These are phyloP conservation scores for Vidua macroura DNA, from an alignment of 2,113 vertebrate genomes.

Conservation along the genomic window DNA sequence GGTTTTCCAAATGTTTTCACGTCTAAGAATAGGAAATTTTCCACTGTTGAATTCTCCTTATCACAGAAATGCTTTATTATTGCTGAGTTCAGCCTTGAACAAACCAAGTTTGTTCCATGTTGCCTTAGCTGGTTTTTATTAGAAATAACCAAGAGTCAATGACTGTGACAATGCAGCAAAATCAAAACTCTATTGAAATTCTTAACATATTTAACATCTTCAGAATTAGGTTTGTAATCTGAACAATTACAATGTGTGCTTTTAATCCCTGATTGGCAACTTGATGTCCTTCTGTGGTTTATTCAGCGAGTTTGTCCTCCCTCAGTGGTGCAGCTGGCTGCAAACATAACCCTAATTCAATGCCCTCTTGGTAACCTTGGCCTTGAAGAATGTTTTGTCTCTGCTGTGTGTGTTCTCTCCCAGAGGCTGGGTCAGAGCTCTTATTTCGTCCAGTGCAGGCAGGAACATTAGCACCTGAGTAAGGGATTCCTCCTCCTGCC, in stretches of 20 bases:
- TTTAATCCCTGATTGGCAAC: neutral
- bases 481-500: fast-evolving
- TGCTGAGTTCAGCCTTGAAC: constrained; percentile 7
- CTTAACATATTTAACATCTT: neutral
- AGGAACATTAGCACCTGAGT: neutral
- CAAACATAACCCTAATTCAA: neutral
- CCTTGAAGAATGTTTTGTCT: neutral
- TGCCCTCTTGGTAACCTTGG: neutral
- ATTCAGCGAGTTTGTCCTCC: neutral
- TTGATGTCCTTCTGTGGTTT: neutral
- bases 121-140: neutral
- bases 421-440: neutral
- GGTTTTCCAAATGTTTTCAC: neutral
- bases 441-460: neutral
- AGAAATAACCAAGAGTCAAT: neutral
- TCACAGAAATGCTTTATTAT: neutral
- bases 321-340: neutral
- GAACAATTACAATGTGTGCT: neutral
- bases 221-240: neutral
- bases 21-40: neutral
- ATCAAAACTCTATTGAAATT: neutral
- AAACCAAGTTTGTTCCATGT: neutral
- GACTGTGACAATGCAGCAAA: neutral
- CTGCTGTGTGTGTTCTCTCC: neutral
- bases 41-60: neutral